These are phyloP conservation scores for Plectropomus leopardus DNA, from an alignment of 2,113 vertebrate species.

Conservation along the genomic window DNA sequence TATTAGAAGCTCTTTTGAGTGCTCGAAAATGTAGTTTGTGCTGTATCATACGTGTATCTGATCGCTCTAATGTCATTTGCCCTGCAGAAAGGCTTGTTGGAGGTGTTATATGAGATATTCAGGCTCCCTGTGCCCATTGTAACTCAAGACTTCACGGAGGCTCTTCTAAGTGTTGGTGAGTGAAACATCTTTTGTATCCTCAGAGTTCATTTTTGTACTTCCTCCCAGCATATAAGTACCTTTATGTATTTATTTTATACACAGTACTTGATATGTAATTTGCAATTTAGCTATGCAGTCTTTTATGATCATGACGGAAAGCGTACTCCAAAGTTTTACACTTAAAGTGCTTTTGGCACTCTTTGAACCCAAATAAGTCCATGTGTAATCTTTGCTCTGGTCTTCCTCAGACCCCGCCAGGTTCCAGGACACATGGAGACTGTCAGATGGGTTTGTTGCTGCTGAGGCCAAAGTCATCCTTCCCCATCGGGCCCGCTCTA, in stretches of 20 bases:
- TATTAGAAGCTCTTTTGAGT: neutral
- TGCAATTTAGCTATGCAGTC: neutral
- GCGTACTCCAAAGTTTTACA: neutral
- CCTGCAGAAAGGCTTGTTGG: slow-evolving; percentile 92
- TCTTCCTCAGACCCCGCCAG: slow-evolving; percentile 90
- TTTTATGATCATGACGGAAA: neutral
- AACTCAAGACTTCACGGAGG: slow-evolving; percentile 96
- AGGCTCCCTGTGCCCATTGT: slow-evolving; percentile 94
- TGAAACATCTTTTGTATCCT: neutral
- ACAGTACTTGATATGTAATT: neutral
- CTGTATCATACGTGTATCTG: slow-evolving; percentile 16
- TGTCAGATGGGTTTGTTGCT: slow-evolving; percentile 97
- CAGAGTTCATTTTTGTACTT: neutral
- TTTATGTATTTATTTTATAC: neutral
- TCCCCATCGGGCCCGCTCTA: slow-evolving; percentile 95
- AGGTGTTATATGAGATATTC: slow-evolving; percentile 98
- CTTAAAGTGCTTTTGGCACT: neutral
- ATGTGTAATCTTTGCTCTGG: slow-evolving; percentile 9
- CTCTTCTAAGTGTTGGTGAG: slow-evolving; percentile 95
- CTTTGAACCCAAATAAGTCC: neutral
- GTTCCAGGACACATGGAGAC: slow-evolving; percentile 97
- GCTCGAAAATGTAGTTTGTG: neutral
- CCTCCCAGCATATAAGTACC: neutral
- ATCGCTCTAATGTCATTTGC: slow-evolving; percentile 19
- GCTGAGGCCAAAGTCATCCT: slow-evolving; percentile 97